Evolutionary conservation across 1,140 invertebrate species (phyloP).

Genomic region (Pseudomyrmex dendroicus): DNA sequence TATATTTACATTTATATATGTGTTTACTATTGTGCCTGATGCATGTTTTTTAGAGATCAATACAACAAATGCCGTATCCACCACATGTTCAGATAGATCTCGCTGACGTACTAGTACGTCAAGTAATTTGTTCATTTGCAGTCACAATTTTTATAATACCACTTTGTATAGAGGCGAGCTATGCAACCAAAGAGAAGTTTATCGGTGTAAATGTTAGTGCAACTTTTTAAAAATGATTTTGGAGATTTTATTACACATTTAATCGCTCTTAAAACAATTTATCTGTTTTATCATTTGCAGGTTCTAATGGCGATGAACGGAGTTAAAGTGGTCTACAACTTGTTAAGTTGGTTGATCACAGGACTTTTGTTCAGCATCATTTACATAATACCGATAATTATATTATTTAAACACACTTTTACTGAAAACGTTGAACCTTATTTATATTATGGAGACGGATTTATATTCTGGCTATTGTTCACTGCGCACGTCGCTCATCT

Average conservation of each 20-base stretch:
- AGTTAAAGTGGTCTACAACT: conserved; percentile 78
- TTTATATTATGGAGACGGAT: conserved; percentile 80
- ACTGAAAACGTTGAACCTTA: conserved; percentile 77
- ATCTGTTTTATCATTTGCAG: conserved; percentile 66
- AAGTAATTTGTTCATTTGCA: conserved; percentile 75
- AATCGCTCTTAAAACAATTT: conserved; percentile 10
- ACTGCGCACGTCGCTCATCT: conserved; percentile 78
- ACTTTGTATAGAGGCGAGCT: conserved; percentile 80
- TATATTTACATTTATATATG: not conserved
- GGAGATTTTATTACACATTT: not conserved
- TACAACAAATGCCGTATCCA: conserved; percentile 83
- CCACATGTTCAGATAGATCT: conserved; percentile 77
- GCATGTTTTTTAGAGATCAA: conserved; percentile 72
- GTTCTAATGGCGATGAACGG: conserved; percentile 83
- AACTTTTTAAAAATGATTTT: not conserved
- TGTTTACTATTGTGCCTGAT: too few relatives aligned
- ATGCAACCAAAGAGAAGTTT: conserved; percentile 80
- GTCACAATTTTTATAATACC: conserved; percentile 79
- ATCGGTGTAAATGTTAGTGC: conserved; percentile 82
- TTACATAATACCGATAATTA: conserved; percentile 76
- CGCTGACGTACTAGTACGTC: conserved; percentile 69
- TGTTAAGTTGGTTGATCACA: conserved; percentile 81
- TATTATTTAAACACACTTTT: conserved; percentile 80
- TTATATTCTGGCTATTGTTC: conserved; percentile 82
- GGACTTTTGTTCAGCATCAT: conserved; percentile 77